Percentiles rank a stretch among this genome's conserved stretches.
Evolutionary conservation across 1,140 invertebrate species (phyloP).

Genomic region (Himalopsyche phryganea): DNA sequence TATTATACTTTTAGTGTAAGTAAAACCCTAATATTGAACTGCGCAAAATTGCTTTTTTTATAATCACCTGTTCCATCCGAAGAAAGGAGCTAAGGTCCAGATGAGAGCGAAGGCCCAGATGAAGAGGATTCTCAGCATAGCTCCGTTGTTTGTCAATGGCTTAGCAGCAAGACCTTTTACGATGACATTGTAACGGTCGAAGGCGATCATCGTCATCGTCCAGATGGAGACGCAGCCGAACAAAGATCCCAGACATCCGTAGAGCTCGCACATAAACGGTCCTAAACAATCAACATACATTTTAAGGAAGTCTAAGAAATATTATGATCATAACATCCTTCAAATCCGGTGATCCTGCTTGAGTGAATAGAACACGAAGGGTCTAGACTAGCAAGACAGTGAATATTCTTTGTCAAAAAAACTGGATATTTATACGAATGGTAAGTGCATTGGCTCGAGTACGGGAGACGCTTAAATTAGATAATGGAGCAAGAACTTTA

Average conservation of each 20-base stretch:
- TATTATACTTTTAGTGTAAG: no score
- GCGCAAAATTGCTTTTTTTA: no score
- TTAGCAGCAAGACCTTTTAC: slow-evolving; percentile 69
- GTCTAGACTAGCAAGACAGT: no score
- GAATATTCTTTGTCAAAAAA: no score
- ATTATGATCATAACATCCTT: not conserved
- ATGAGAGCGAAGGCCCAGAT: slow-evolving; percentile 66
- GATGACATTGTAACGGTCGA: slow-evolving; percentile 86
- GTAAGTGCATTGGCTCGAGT: no score
- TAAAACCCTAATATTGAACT: no score
- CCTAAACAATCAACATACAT: slow-evolving; percentile 48
- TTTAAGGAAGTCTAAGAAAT: slow-evolving; percentile 13
- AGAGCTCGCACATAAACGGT: slow-evolving; percentile 77
- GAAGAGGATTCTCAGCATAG: slow-evolving; percentile 62
- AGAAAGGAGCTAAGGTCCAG: slow-evolving; percentile 67
- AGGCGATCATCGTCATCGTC: slow-evolving; percentile 81
- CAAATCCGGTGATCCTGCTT: no score
- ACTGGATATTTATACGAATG: no score
- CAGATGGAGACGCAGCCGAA: slow-evolving; percentile 82
- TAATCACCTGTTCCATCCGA: slow-evolving; percentile 63
- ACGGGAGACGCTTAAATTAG: no score
- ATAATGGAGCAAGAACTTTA: no score
- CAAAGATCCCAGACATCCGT: slow-evolving; percentile 72
- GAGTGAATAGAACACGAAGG: no score
- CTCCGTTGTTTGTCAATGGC: slow-evolving; percentile 65